phyloP scores from a whole-genome alignment of 2,797 vertebrate genomes.

The Triplophysa yarkandensis region DNA sequence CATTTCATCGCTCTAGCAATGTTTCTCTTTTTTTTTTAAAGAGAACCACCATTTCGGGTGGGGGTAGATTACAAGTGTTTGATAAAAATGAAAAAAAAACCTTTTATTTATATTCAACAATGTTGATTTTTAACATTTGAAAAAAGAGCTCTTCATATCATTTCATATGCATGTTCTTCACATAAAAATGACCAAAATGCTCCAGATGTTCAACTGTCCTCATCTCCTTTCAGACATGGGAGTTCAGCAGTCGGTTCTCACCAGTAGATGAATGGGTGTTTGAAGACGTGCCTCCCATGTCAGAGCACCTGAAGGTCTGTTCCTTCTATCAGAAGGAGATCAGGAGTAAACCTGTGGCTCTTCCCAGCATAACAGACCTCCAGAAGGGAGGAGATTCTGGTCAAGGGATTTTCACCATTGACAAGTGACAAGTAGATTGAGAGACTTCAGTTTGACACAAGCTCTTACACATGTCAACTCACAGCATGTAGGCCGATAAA shows the following conservation, averaged over 20 bases:
- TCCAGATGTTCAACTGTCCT: neutral
- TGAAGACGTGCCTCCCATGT: constrained; percentile 74
- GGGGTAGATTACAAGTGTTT: too few relatives aligned
- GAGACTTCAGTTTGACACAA: neutral
- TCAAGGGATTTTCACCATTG: constrained; percentile 52
- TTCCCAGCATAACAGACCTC: constrained; percentile 73
- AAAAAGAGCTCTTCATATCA: too few relatives aligned
- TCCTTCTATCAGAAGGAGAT: constrained; percentile 80
- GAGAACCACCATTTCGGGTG: too few relatives aligned
- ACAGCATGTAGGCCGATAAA: neutral
- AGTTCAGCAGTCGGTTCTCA: constrained; percentile 91
- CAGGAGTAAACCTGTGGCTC: constrained; percentile 76
- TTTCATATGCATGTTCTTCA: too few relatives aligned
- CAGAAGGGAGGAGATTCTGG: constrained; percentile 64
- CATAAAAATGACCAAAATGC: neutral
- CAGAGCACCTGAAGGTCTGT: constrained; percentile 87
- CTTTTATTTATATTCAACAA: too few relatives aligned
- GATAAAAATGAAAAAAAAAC: too few relatives aligned
- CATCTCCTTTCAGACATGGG: constrained; percentile 80
- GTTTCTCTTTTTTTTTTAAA: too few relatives aligned
- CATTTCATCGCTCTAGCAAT: too few relatives aligned
- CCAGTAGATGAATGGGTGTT: constrained; percentile 83
- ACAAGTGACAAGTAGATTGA: constrained; percentile 9
- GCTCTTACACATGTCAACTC: neutral
- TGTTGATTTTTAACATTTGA: too few relatives aligned